These are phyloP conservation scores for Ormyrus thymus DNA, from an alignment of 2,888 invertebrate species.

Conservation along the genomic window DNA sequence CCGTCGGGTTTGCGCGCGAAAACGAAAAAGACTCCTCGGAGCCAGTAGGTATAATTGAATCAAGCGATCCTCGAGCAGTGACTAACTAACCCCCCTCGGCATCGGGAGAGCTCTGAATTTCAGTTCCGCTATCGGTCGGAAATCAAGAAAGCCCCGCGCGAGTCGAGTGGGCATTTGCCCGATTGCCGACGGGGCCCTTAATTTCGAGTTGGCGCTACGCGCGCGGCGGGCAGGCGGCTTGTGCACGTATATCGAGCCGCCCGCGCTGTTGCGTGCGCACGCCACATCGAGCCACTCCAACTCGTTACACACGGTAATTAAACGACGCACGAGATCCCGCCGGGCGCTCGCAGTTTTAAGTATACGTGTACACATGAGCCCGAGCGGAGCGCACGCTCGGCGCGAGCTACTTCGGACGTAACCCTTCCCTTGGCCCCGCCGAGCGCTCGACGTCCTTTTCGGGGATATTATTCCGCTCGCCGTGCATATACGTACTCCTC, in stretches of 20 bases:
- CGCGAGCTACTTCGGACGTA: neutral
- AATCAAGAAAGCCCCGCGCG: no score
- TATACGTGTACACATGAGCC: neutral
- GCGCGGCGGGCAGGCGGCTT: neutral
- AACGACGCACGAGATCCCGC: constrained; percentile 73
- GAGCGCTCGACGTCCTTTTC: constrained; percentile 10
- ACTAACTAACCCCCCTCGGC: no score
- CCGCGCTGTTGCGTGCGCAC: constrained; percentile 66
- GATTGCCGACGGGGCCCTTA: no score
- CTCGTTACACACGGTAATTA: constrained; percentile 74
- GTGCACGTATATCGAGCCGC: neutral
- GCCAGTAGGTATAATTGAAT: no score
- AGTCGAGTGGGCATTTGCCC: no score
- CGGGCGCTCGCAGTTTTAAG: constrained; percentile 1
- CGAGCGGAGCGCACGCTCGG: neutral
- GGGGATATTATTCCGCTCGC: constrained; percentile 17
- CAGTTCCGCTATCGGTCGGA: no score
- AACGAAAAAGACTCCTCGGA: no score
- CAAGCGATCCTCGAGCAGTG: no score
- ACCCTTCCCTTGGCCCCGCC: no score
- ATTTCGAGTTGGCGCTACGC: neutral
- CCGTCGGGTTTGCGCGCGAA: no score
- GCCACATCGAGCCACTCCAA: constrained; percentile 70
- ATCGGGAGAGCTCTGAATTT: no score
- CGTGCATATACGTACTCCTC: neutral